Conservation (phyloP, 2,113 vertebrate genomes). For the Chamaetylas fuelleborni region DNA sequence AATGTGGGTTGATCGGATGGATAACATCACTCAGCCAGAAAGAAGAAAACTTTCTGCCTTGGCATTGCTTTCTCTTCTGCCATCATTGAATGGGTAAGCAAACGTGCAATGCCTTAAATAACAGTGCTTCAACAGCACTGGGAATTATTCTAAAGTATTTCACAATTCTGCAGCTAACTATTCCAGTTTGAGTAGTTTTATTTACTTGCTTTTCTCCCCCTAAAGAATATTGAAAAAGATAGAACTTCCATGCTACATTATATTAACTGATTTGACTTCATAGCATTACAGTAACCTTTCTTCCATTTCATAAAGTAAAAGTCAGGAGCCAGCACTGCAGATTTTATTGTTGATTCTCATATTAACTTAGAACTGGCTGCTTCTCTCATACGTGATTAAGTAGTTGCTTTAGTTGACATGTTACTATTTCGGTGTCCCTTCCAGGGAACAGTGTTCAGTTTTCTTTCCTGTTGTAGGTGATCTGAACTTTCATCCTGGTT, state of each 20-base stretch:
- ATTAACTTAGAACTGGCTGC: neutral
- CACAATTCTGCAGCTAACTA: neutral
- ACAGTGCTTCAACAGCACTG: neutral
- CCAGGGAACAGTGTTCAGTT: neutral
- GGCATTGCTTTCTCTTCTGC: slow-evolving; percentile 91
- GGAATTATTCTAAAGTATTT: neutral
- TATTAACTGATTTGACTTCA: neutral
- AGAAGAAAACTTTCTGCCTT: slow-evolving; percentile 94
- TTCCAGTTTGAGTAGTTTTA: neutral
- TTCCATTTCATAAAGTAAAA: neutral
- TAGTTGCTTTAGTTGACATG: neutral
- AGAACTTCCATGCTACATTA: neutral
- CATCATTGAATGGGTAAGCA: slow-evolving; percentile 87
- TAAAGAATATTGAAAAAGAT: neutral
- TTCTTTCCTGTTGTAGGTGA: neutral
- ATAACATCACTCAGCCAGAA: slow-evolving; percentile 98
- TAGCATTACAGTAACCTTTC: neutral
- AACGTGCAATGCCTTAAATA: neutral
- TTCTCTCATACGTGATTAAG: neutral
- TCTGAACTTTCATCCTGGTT: neutral
- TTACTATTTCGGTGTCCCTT: neutral
- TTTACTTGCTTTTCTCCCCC: neutral
- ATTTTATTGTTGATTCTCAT: neutral
- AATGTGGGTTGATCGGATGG: slow-evolving; percentile 99
- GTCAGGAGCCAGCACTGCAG: neutral